Evolutionary conservation across 2,797 vertebrate species (phyloP), one percentile per base, ranked within the genome.

Genomic region (Myripristis jacobus): DNA sequence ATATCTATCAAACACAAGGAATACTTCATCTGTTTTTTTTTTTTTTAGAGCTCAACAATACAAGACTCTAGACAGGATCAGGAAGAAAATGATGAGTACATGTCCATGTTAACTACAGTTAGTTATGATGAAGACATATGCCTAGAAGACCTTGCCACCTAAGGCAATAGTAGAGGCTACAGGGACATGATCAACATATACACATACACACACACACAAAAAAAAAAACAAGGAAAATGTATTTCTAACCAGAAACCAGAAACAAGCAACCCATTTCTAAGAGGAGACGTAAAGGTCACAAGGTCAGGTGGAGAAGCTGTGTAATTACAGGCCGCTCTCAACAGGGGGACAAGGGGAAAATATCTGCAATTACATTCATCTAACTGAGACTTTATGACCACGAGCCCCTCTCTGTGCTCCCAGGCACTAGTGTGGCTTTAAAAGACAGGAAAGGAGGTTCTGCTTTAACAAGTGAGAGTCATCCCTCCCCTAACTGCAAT

Each of bases 351-450:
- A 64, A 57, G 31, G 7, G 70, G 61, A 53, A 41, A 15, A 73
- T 47, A 46, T 56, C 47, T 76, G 22, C 46, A 67, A 51, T 73
- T 41, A 38, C 50, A 61, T 70, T 64, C 25, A 16, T 66, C 21
- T 43, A 15, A 53, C 48, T 66, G 51, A 74, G 15, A 60, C 66
- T 73, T 57, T 64, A 84, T 15, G 43, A 13, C 54, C 57, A 38
- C n/a, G 34, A 53, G 48, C 54, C 27, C 43, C 51, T 61, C 64
- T 61, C 25, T 50, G 13, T 19, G 43, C 77, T 73, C 50, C 31
- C 36, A 68, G 24, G 53, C 29, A 59, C 21, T 31, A 19, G 22
- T 29, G 31, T 10, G 47, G 36, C 27, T 79, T 48, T 24, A 66
- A 68, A 66, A 73, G 29, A 58, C 36, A 25, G 47, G 29, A 46